phyloP scores from a whole-genome alignment of 2,888 invertebrate genomes.

The Phalera bucephala region DNA sequence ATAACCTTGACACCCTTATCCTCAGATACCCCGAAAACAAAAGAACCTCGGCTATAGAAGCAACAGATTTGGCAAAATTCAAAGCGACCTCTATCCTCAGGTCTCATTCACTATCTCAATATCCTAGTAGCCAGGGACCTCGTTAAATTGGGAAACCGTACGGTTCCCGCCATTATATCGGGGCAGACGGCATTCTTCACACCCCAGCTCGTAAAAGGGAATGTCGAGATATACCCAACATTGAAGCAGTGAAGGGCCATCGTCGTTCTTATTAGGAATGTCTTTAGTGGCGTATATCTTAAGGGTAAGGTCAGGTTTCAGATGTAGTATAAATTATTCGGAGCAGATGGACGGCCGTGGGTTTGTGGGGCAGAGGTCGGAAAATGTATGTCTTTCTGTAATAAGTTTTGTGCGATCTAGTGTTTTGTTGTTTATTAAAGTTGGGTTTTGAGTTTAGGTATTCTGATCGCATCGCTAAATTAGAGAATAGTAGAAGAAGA shows the following conservation, averaged over 20 bases:
- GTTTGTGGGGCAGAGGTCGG: conserved; percentile 24
- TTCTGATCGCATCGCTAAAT: too few species aligned
- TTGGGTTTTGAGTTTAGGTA: too few species aligned
- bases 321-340: conserved; percentile 32
- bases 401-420: conserved; percentile 14
- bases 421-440: conserved; percentile 15
- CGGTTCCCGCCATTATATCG: conserved; percentile 42
- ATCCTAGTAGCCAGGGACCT: conserved; percentile 26
- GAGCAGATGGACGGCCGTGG: conserved; percentile 27
- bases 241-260: conserved; percentile 41
- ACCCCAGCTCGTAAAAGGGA: conserved; percentile 55
- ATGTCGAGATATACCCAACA: conserved; percentile 39
- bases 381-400: conserved; percentile 12
- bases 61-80: conserved; percentile 17
- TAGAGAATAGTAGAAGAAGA: too few species aligned
- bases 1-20: background rate
- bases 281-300: conserved; percentile 39
- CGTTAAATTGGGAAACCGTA: conserved; percentile 41
- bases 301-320: conserved; percentile 40
- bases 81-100: conserved; percentile 19
- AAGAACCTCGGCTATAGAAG: conserved; percentile 14
- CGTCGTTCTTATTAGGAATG: conserved; percentile 44
- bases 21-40: conserved; percentile 10
- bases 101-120: conserved; percentile 35
- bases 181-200: conserved; percentile 49